Evolutionary conservation across 1,140 invertebrate genomes (phyloP).

Genomic region (Meteorus sp.): DNA sequence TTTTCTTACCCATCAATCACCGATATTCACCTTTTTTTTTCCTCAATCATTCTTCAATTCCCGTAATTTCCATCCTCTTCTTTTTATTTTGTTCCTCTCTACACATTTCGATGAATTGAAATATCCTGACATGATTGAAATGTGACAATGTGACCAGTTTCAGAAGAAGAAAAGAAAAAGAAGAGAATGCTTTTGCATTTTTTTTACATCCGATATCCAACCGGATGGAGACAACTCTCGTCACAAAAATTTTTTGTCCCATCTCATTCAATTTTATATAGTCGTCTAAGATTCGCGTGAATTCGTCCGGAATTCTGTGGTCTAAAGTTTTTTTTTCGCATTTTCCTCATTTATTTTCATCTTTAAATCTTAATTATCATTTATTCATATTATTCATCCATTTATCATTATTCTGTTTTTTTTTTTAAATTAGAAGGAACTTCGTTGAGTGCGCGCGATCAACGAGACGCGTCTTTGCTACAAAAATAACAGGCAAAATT

Average conservation of each 20-base stretch:
- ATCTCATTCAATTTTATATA: no score
- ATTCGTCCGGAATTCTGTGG: neutral
- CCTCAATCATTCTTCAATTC: constrained; percentile 26
- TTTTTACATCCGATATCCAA: no score
- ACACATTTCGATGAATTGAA: no score
- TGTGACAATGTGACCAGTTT: no score
- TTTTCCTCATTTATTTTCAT: neutral
- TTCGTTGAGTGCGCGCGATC: constrained; percentile 26
- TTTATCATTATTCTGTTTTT: constrained; percentile 8
- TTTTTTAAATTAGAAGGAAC: constrained; percentile 24
- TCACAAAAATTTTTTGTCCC: no score
- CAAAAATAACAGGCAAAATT: constrained; percentile 25
- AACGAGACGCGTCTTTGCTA: constrained; percentile 24
- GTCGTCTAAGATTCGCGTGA: no score
- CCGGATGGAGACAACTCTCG: no score
- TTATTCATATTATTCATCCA: neutral
- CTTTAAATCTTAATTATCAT: no score
- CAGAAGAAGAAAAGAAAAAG: no score
- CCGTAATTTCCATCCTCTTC: neutral
- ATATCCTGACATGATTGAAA: no score
- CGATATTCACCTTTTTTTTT: constrained; percentile 30
- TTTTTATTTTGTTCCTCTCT: neutral
- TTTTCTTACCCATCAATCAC: neutral
- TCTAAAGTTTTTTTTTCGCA: constrained; percentile 9
- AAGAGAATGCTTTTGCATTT: no score